Percentiles rank a stretch among this genome's conserved stretches.
phyloP scores from a whole-genome alignment of 2,113 vertebrate genomes.

The Saccopteryx bilineata region DNA sequence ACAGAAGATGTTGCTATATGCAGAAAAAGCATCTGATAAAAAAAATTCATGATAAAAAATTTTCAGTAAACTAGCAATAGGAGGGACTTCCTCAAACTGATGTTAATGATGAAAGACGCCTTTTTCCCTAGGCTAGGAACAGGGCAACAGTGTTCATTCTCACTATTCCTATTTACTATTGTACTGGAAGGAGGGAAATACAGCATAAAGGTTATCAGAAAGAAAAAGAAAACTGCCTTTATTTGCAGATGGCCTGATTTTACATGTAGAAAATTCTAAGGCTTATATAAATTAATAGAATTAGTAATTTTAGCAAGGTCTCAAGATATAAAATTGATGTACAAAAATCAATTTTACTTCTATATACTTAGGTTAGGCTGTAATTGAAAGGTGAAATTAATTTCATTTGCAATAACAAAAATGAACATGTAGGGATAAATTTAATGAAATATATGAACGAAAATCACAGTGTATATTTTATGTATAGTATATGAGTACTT shows the following conservation, averaged over 20 bases:
- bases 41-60: constrained; percentile 13
- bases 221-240: neutral
- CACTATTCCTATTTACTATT: neutral
- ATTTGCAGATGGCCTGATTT: neutral
- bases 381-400: constrained; percentile 20
- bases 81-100: neutral
- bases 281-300: constrained; percentile 2
- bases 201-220: neutral
- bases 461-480: neutral
- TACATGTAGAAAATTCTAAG: constrained; percentile 1
- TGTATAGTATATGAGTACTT: neutral
- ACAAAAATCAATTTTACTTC: neutral
- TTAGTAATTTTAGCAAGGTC: neutral
- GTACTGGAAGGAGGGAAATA: neutral
- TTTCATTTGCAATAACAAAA: neutral
- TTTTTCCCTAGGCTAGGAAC: neutral
- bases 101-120: neutral
- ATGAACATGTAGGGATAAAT: neutral
- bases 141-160: neutral
- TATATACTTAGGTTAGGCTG: neutral
- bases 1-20: neutral
- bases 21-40: neutral
- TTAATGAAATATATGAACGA: constrained; percentile 47
- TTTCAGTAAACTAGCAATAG: neutral
- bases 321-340: neutral